Base-by-base conservation (phyloP, 2,797 vertebrate species). In the Bradypus variegatus region DNA sequence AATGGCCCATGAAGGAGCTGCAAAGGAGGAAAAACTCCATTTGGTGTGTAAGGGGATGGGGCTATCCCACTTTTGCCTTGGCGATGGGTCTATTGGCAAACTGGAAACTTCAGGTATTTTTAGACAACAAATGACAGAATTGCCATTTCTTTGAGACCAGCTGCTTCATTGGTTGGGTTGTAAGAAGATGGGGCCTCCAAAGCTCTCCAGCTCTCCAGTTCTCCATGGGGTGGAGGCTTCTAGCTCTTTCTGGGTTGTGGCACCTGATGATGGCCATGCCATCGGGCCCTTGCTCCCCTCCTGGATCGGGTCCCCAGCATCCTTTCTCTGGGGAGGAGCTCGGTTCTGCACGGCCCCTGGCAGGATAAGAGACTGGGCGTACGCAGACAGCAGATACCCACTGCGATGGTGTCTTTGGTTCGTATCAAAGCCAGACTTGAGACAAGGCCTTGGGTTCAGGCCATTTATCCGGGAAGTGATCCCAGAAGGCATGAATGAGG, bases 371-470 rank as follows among this genome's bases (percentile, higher is more conserved):
- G 38, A 21, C 38, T 13, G 91, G 55, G n/a, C n/a, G n/a, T n/a
- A n/a, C n/a, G 25, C 2, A 7, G 0, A n/a, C 3, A 13, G 3
- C 23, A 27, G 3, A 6, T 3, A 23, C 3, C 45, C 69, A 16
- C 12, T 16, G 38, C 5, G 50, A 14, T 18, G 25, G 14, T 31
- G 33, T 2, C 29, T 64, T 23, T 15, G 2, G 53, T 8, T 84
- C 31, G 25, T n/a, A 4, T 25, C 11, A 21, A 38, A n/a, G 23
- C 31, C 5, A 67, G 65, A 41, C 31, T 70, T 41, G 65, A 70
- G 60, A 36, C 45, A 70, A 65, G n/a, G 14, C 11, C 25, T 64
- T 75, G 67, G 60, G 36, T 73, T 88, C 67, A 14, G 6, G 67
- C 29, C 7, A 36, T 70, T 85, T 45, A 67, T 21, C 60, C 29